Conservation (phyloP, 2,797 vertebrate species). For the Delichon dasypus region DNA sequence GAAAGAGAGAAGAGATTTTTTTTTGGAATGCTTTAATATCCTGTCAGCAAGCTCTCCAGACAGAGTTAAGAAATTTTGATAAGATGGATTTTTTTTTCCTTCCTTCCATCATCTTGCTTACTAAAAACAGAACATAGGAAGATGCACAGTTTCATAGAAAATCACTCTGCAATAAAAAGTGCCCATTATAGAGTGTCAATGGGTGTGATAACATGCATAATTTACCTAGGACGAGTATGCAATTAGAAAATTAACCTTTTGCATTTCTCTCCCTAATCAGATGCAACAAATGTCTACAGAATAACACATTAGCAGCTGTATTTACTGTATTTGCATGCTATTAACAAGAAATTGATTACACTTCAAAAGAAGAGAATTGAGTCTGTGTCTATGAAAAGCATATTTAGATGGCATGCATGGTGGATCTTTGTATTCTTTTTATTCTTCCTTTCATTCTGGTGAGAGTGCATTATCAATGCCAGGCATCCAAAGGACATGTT, state of each 20-base stretch:
- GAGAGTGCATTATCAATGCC: background rate
- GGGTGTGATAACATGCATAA: conserved; percentile 57
- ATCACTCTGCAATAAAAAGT: conserved; percentile 52
- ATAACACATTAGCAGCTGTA: conserved; percentile 52
- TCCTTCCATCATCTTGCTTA: conserved; percentile 12
- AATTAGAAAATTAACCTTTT: conserved; percentile 79
- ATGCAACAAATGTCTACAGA: conserved; percentile 54
- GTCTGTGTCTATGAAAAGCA: background rate
- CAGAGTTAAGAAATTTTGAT: background rate
- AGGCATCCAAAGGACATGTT: background rate
- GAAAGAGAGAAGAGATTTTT: background rate
- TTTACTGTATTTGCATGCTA: conserved; percentile 46
- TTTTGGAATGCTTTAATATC: background rate
- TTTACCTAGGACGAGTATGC: conserved; percentile 56
- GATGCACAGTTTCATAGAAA: conserved; percentile 44
- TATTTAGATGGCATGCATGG: background rate
- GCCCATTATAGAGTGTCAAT: conserved; percentile 59
- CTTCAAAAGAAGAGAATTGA: background rate
- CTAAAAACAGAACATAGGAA: conserved; percentile 55
- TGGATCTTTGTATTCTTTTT: background rate
- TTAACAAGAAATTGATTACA: conserved; percentile 11
- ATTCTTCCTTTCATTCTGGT: background rate
- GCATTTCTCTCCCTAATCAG: conserved; percentile 63
- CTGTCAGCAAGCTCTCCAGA: background rate
- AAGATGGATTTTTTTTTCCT: background rate